Evolutionary conservation across 2,888 invertebrate genomes (phyloP).

Genomic region (Spicauda simplicius): DNA sequence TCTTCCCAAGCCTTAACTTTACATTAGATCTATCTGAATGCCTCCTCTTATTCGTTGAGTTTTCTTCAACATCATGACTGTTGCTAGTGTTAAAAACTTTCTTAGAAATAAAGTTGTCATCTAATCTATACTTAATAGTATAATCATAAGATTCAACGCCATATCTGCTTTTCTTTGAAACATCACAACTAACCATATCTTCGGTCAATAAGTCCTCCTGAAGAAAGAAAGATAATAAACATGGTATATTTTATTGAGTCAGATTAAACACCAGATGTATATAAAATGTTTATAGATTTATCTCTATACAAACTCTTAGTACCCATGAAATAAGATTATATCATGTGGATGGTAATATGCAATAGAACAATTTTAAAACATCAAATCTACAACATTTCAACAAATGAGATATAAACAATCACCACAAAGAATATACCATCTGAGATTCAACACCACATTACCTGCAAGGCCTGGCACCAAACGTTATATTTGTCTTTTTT

Average conservation of each 20-base stretch:
- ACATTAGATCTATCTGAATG: slow-evolving; percentile 84
- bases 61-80: slow-evolving; percentile 51
- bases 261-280: no score
- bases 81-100: slow-evolving; percentile 65
- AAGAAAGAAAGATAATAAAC: slow-evolving; percentile 46
- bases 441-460: slow-evolving; percentile 40
- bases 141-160: slow-evolving; percentile 92
- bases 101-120: slow-evolving; percentile 75
- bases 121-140: slow-evolving; percentile 86
- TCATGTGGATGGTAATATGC: no score
- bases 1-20: slow-evolving; percentile 83
- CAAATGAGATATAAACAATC: no score
- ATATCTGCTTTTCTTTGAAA: slow-evolving; percentile 87
- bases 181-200: slow-evolving; percentile 91
- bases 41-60: slow-evolving; percentile 83
- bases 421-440: no score
- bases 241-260: no score
- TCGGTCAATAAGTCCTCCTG: slow-evolving; percentile 93
- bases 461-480: slow-evolving; percentile 87
- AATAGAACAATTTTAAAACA: no score
- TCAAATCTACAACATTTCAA: no score
- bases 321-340: no score
- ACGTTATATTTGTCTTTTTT: slow-evolving; percentile 90
- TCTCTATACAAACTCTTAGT: no score
- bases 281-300: no score